Base-by-base conservation (phyloP, 2,113 vertebrate genomes). In the Dermatemys mawii region DNA sequence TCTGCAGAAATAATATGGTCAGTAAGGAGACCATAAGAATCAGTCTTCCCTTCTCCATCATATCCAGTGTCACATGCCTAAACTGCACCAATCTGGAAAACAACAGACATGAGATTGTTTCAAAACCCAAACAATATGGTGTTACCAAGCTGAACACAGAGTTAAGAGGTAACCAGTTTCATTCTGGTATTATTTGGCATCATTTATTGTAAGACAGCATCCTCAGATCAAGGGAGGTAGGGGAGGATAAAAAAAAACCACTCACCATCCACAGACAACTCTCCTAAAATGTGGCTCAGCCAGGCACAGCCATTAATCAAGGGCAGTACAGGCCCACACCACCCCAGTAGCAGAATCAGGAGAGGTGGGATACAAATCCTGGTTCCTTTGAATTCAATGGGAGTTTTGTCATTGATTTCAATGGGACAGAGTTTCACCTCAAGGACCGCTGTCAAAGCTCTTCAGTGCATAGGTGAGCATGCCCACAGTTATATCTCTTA, bases 181-280 rank as follows among this genome's bases (percentile, higher is more conserved):
- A 97, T 95, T 97, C 96, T 96, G 96, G 96, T 97, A 97, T 97
- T 97, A 96, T 96, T 97, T 96, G 96, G 96, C 96, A 95, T 97
- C 96, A 96, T 97, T 97, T 97, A 94, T 26, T 96, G 97, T 97
- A 97, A 96, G 96, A 95, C 97, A 95, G 97, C 97, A 97, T 92
- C 94, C 96, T 97, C 96, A 90, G 94, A 97, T 96, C 95, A 96
- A 96, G 97, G 94, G 93, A 97, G 96, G 91, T 95, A 92, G 94
- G 86, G 86, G 49, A 96, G 19, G 67, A 1, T n/a, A 11, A 60
- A 63, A 89, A 79, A 90, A n/a, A n/a, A 21, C 78, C 44, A 81
- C 83, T 88, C 87, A 90, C 93, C 94, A 93, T 91, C 93, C 84
- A 86, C 83, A 79, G 19, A 70, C 8, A 70, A 4, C 2, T 48